Base-by-base conservation (phyloP, 1,140 invertebrate species). In the Brachionus angularis region DNA sequence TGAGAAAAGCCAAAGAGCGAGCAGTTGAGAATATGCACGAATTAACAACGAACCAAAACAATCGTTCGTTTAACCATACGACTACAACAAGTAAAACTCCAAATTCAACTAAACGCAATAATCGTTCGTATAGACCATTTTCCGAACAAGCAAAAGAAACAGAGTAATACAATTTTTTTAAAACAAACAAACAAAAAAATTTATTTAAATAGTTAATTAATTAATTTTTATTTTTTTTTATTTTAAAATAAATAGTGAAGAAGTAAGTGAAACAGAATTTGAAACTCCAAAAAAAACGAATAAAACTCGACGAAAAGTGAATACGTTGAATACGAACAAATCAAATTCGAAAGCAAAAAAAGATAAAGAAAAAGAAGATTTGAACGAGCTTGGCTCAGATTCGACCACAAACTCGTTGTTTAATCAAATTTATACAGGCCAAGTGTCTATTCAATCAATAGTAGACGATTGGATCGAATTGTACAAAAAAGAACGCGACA, bases 381-480 rank as follows among this genome's bases (percentile, higher is more conserved):
- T 14, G 10, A 42, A 42, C 39, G 16, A 7, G 18, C 21, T 21
- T 23, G 53, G 39, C 23, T 58, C 53, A 21, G 53, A 58, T 18
- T 18, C 36, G 10, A 39, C 53, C 8, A 55, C 52, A 3, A 55
- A 34, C 16, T 53, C 16, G 31, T 12, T 69, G 7, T 53, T 69
- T 39, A 58, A 61, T 23, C 53, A 42, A 33, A 23, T 61, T 16
- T 36, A 47, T n/a, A 31, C 29, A 23, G 23, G 67, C 1, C 33
- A 73, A 49, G 27, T 44, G 12, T 71, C 44, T 50, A 78, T 82
- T 1, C 75, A 94, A 87, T 88, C 86, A 78, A 89, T 97, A 72
- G 92, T 98, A 12, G 96, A 99, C 83, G 93, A 97, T 76, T 98
- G 96, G 96, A 98, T 99, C 77, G 93, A 96, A 78, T 88, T 90